phyloP scores from a whole-genome alignment of 2,888 invertebrate species.

The Chymomyza caudatula region DNA sequence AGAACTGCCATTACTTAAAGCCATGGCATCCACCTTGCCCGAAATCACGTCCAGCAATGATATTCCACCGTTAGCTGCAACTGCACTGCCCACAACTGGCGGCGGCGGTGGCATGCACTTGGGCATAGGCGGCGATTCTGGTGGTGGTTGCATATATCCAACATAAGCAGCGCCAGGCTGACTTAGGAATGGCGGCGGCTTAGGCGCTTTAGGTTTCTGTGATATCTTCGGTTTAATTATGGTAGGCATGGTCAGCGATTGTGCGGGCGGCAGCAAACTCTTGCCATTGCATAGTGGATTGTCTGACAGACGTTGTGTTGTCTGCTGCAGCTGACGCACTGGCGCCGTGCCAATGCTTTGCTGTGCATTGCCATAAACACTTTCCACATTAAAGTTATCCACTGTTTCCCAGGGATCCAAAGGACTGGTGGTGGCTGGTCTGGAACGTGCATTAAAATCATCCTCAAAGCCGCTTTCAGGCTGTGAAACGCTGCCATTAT shows the following conservation, averaged over 20 bases:
- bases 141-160: slow-evolving; percentile 66
- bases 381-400: slow-evolving; percentile 33
- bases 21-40: slow-evolving; percentile 73
- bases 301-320: slow-evolving; percentile 76
- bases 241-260: slow-evolving; percentile 82
- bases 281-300: slow-evolving; percentile 80
- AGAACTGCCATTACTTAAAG: slow-evolving; percentile 52
- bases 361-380: slow-evolving; percentile 27
- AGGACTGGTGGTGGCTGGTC: slow-evolving; percentile 78
- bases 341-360: slow-evolving; percentile 75
- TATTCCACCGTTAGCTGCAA: slow-evolving; percentile 54
- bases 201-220: slow-evolving; percentile 76
- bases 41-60: slow-evolving; percentile 76
- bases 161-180: slow-evolving; percentile 28
- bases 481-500: slow-evolving; percentile 83
- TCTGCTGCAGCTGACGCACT: slow-evolving; percentile 66
- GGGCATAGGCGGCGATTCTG: slow-evolving; percentile 87
- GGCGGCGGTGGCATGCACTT: slow-evolving; percentile 87
- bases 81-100: slow-evolving; percentile 78
- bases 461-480: slow-evolving; percentile 91
- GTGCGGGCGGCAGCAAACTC: slow-evolving; percentile 78
- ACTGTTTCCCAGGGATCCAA: slow-evolving; percentile 77
- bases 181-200: slow-evolving; percentile 65
- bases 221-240: slow-evolving; percentile 82
- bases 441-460: slow-evolving; percentile 81